Conservation (phyloP, 2,888 invertebrate genomes). For the Operophtera brumata region DNA sequence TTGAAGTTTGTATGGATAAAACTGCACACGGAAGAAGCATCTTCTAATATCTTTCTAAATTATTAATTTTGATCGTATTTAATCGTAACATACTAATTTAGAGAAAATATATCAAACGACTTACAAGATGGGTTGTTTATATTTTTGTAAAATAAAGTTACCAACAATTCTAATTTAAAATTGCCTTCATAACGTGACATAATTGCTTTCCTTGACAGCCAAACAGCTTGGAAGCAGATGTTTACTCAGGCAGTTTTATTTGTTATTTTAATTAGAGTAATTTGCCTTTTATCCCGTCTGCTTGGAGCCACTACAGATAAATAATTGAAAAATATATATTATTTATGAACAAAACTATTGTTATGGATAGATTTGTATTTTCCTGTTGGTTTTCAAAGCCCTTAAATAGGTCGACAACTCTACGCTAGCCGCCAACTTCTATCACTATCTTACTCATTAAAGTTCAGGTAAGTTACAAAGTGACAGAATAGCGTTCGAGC, state of each 20-base stretch:
- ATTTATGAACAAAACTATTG: no score
- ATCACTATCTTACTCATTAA: no score
- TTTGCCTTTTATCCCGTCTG: neutral
- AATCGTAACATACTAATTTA: no score
- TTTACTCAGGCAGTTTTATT: neutral
- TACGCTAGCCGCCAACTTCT: no score
- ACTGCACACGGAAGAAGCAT: no score
- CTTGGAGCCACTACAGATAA: neutral
- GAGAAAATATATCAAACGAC: neutral
- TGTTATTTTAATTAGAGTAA: neutral
- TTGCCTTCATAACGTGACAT: neutral
- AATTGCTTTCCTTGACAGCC: neutral
- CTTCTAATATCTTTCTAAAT: neutral
- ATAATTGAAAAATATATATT: constrained; percentile 1
- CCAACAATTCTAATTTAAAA: neutral
- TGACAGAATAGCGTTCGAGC: no score
- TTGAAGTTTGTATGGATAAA: no score
- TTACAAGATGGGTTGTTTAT: neutral
- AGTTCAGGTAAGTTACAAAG: no score
- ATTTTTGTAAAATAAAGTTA: neutral
- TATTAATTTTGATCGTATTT: no score
- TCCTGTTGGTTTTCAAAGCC: no score
- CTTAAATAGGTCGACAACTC: no score
- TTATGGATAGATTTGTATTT: no score
- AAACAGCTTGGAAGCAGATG: neutral